Evolutionary conservation across 2,113 vertebrate species (phyloP).

Genomic region (Ciconia stormi): DNA sequence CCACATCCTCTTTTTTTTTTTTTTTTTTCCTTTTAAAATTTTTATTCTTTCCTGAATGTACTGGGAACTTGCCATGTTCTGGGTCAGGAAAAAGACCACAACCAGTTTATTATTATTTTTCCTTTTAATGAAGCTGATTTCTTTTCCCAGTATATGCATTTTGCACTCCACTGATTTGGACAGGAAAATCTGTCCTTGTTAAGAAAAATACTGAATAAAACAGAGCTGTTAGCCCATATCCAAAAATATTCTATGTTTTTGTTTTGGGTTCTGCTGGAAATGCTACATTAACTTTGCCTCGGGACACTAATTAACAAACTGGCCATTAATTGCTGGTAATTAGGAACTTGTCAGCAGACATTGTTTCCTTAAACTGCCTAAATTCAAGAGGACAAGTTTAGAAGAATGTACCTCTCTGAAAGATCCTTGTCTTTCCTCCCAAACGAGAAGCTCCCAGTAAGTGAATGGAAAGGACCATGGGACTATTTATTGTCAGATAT

Average conservation of each 20-base stretch:
- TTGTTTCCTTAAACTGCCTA: conserved; percentile 67
- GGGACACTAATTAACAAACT: conserved; percentile 75
- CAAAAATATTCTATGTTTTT: conserved; percentile 64
- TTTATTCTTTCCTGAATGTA: conserved; percentile 25
- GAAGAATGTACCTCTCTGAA: conserved; percentile 39
- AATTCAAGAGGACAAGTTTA: conserved; percentile 46
- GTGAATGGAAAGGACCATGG: neutral
- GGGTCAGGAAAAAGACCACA: conserved; percentile 46
- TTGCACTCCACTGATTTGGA: conserved; percentile 58
- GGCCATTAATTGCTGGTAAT: conserved; percentile 72
- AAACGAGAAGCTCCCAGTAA: neutral
- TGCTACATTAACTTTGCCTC: conserved; percentile 68
- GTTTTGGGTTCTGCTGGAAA: conserved; percentile 58
- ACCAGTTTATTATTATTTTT: conserved; percentile 45
- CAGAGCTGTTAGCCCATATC: conserved; percentile 39
- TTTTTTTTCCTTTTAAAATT: neutral
- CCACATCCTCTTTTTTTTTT: neutral
- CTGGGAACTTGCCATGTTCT: conserved; percentile 45
- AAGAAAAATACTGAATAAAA: conserved; percentile 58
- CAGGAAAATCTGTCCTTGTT: conserved; percentile 49
- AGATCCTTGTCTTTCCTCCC: conserved; percentile 25
- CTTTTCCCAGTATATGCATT: conserved; percentile 19
- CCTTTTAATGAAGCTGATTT: conserved; percentile 62
- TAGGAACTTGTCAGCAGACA: conserved; percentile 65
- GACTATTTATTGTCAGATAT: neutral